Conservation (phyloP, 2,797 vertebrate species). For the Astyanax mexicanus region DNA sequence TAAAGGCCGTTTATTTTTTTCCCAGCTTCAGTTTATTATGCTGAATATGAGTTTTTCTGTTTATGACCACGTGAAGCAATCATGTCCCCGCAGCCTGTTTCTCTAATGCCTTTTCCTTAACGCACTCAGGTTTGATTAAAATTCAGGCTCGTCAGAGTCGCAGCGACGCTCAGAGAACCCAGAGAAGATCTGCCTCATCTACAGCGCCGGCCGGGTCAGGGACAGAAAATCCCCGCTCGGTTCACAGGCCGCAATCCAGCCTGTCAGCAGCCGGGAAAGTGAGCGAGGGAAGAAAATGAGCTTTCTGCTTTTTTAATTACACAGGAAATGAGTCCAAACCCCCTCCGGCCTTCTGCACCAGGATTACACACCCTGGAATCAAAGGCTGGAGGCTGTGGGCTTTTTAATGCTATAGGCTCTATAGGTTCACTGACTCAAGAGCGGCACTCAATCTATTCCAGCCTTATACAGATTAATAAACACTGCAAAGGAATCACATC, state of each 20-base stretch:
- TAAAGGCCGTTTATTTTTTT: too few species aligned
- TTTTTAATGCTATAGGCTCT: not conserved
- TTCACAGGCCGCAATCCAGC: conserved; percentile 24
- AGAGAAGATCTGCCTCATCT: conserved; percentile 70
- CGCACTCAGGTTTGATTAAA: conserved; percentile 2
- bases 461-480: not conserved
- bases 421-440: conserved; percentile 15
- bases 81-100: not conserved
- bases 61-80: not conserved
- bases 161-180: conserved; percentile 39
- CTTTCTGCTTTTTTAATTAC: conserved; percentile 47
- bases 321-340: conserved; percentile 36
- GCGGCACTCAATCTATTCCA: not conserved
- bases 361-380: conserved; percentile 23
- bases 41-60: not conserved
- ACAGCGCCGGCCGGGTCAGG: conserved; percentile 62
- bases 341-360: conserved; percentile 11
- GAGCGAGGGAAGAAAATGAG: conserved; percentile 28
- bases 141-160: not conserved
- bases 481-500: too few species aligned
- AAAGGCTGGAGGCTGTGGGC: conserved; percentile 13
- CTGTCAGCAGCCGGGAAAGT: conserved; percentile 6
- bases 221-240: conserved; percentile 32
- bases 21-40: not conserved
- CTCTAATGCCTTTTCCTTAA: conserved; percentile 18